Evolutionary conservation across 2,113 vertebrate genomes (phyloP).

Genomic region (Hemibates koningsi): DNA sequence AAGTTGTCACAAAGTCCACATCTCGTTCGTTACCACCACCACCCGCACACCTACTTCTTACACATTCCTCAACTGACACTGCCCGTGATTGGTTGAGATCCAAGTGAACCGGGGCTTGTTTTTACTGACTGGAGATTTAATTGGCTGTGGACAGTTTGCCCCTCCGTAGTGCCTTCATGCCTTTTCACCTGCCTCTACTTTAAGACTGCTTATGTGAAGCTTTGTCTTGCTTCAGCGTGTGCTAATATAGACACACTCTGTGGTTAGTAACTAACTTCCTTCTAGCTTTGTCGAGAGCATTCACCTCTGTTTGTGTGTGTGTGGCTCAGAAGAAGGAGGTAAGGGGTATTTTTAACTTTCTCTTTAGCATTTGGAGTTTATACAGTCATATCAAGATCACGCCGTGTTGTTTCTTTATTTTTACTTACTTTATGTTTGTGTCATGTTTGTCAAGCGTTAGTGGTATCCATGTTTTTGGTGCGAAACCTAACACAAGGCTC

Average conservation of each 20-base stretch:
- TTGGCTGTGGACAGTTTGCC: conserved; percentile 22
- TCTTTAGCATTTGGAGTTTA: not conserved
- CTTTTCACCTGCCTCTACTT: conserved; percentile 7
- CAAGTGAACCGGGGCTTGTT: not conserved
- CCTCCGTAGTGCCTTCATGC: not conserved
- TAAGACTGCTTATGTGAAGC: not conserved
- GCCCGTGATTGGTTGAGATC: conserved; percentile 35
- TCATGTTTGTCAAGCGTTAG: not conserved
- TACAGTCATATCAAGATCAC: not conserved
- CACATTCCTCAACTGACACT: conserved; percentile 14
- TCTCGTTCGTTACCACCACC: not conserved
- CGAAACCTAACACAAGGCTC: not conserved
- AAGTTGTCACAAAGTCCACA: not conserved
- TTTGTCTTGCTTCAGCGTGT: not conserved
- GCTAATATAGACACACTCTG: not conserved
- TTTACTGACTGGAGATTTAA: not conserved
- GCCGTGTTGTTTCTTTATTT: not conserved
- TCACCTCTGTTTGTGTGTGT: not conserved
- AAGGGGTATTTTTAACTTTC: not conserved
- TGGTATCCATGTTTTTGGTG: not conserved
- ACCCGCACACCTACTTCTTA: conserved; percentile 3
- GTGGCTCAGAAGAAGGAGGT: conserved; percentile 20
- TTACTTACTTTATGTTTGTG: not conserved
- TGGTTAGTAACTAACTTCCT: not conserved
- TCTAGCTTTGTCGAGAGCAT: not conserved